A percentile compares a stretch with the other conserved stretches of the same genome.
Conservation (phyloP, 2,797 vertebrate genomes). For the Balearica regulorum region DNA sequence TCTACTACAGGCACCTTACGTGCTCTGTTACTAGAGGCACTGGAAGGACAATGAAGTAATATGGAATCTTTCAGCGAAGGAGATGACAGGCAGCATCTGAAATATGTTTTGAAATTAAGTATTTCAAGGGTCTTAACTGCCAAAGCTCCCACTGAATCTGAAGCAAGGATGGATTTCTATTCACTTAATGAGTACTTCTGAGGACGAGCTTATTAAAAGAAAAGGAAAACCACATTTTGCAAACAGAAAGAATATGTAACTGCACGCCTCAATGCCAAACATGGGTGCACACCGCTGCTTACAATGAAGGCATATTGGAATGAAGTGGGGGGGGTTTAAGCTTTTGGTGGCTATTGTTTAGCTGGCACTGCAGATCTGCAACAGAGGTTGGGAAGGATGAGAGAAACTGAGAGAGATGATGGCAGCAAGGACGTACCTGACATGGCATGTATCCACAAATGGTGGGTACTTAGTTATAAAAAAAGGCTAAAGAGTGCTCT, state of each 20-base stretch:
- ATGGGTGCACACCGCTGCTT: rapidly evolving
- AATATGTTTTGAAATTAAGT: neutral
- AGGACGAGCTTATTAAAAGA: neutral
- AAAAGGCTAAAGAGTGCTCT: neutral
- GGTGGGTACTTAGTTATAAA: neutral
- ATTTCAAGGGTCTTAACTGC: neutral
- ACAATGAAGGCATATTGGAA: neutral
- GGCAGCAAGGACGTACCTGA: neutral
- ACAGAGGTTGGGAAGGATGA: neutral
- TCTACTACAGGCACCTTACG: neutral
- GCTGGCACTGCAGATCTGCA: neutral
- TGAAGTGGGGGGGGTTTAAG: neutral
- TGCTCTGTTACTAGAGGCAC: neutral
- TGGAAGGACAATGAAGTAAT: neutral
- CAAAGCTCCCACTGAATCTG: neutral
- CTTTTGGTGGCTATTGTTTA: neutral
- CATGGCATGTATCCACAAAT: neutral
- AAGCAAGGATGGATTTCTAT: neutral
- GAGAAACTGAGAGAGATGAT: neutral
- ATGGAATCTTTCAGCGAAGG: neutral
- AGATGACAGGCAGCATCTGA: neutral
- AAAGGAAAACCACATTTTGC: neutral
- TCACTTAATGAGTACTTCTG: neutral
- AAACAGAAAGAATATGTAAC: neutral
- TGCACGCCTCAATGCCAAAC: neutral